Evolutionary conservation across 1,140 invertebrate species (phyloP).

Genomic region (Achroia grisella): DNA sequence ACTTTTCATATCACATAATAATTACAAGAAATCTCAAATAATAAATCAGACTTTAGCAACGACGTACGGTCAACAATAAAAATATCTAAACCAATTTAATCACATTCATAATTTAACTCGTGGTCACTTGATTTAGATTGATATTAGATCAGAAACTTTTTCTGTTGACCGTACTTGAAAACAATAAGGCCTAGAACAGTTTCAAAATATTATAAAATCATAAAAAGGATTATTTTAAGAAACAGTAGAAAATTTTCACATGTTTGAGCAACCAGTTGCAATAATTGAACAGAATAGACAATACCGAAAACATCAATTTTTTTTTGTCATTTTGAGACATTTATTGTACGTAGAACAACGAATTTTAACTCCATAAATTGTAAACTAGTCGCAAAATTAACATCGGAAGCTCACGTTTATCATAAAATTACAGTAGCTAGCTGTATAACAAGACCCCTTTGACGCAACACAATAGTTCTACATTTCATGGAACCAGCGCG

Average conservation of each 20-base stretch:
- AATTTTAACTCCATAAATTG: slow-evolving; percentile 20
- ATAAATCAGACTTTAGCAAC: slow-evolving; percentile 36
- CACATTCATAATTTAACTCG: too few species aligned
- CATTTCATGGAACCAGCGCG: too few species aligned
- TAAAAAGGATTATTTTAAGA: slow-evolving; percentile 1
- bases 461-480: too few species aligned
- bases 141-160: too few species aligned
- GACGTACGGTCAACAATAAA: neutral
- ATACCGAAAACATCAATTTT: slow-evolving; percentile 26
- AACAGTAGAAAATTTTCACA: slow-evolving; percentile 11
- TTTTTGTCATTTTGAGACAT: slow-evolving; percentile 55
- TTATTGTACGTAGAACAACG: slow-evolving; percentile 32
- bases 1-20: slow-evolving; percentile 57
- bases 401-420: slow-evolving; percentile 35
- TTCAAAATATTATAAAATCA: slow-evolving; percentile 1
- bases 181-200: slow-evolving; percentile 5
- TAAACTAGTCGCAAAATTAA: slow-evolving; percentile 42
- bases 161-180: neutral
- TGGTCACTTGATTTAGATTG: too few species aligned
- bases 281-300: slow-evolving; percentile 35
- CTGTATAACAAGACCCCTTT: slow-evolving; percentile 13
- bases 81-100: too few species aligned
- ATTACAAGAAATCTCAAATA: slow-evolving; percentile 53
- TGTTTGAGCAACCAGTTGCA: slow-evolving; percentile 56
- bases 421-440: neutral